Evolutionary conservation across 2,888 invertebrate genomes (phyloP), one percentile per base, ranked within the genome.

Genomic region (Rhopalosiphum nymphaeae): DNA sequence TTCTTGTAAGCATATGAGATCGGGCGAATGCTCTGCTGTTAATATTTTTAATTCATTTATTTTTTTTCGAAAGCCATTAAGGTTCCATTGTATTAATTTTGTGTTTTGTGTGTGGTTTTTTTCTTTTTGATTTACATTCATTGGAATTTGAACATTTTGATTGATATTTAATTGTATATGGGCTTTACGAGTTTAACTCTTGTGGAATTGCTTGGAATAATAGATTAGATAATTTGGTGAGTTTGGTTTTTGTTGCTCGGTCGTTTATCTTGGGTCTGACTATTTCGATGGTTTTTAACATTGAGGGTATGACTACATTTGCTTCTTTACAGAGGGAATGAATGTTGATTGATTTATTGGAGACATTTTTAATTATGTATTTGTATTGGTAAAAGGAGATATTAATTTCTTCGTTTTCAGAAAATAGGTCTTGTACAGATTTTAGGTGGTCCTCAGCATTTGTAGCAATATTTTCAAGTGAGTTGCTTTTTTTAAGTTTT

Each of bases 401-500:
- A 25, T 16, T 53, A 11, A 57, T 89, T 89, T 57, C 89, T 56
- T 56, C 26, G 4, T 57, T 89, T 53, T 89, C 89, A 26, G 89
- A 89, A 21, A 89, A 89, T 3, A 89, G 9, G 42, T 11, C 42
- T 0, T 57, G 56, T 21, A 42, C 57, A 89, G 89, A 42, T 56
- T 26, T 56, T 25, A 89, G 25, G n/a, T 0, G 36, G 16, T 89
- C 53, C 0, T 42, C 57, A 5, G 26, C 9, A 21, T 89, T 89
- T 42, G 36, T 16, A 21, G 21, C 16, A 42, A 89, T 42, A 89
- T 89, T 57, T 89, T 89, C 89, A 1, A 89, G 89, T 1, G 89
- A 89, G 21, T 89, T 57, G 57, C 21, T 89, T 88, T 88, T 56
- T 88, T 88, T 53, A n/a, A 88, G 7, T 89, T 89, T 89, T 89